phyloP scores from a whole-genome alignment of 1,140 invertebrate genomes.

The Eumaeus atala region DNA sequence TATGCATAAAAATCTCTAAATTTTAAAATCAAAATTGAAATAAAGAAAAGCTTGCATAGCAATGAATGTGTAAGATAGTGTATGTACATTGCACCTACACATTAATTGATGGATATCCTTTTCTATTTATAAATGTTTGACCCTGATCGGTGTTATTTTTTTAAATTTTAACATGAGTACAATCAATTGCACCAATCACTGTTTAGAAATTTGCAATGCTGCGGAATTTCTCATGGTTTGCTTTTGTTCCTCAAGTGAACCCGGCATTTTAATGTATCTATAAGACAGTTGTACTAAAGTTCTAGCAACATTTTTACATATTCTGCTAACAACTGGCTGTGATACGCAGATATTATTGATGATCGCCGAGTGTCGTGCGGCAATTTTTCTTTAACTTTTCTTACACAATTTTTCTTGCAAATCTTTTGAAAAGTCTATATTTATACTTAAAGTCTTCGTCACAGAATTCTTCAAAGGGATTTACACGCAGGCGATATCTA shows the following conservation, averaged over 20 bases:
- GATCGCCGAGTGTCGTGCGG: background rate
- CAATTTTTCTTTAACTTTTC: constrained; percentile 3
- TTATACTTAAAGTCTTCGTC: constrained; percentile 13
- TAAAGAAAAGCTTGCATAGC: too few species aligned
- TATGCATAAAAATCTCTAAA: too few species aligned
- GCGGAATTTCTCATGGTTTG: constrained; percentile 29
- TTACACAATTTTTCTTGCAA: constrained; percentile 5
- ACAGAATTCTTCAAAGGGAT: constrained; percentile 13
- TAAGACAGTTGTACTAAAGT: constrained; percentile 15
- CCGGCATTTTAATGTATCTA: constrained; percentile 32
- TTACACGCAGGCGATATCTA: constrained; percentile 7
- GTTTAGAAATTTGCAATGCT: constrained; percentile 31
- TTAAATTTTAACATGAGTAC: constrained; percentile 20
- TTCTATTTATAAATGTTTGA: constrained; percentile 36
- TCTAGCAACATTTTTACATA: constrained; percentile 24
- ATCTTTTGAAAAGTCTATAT: constrained; percentile 15
- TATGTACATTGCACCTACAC: constrained; percentile 8
- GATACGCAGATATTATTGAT: constrained; percentile 11
- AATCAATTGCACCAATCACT: constrained; percentile 46
- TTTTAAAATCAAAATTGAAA: too few species aligned
- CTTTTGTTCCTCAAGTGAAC: constrained; percentile 24
- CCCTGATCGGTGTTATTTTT: constrained; percentile 22
- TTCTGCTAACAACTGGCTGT: constrained; percentile 24
- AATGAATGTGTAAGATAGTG: too few species aligned
- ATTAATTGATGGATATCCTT: constrained; percentile 35